Evolutionary conservation across 2,888 invertebrate species (phyloP).

Genomic region (Julus scandinavius): DNA sequence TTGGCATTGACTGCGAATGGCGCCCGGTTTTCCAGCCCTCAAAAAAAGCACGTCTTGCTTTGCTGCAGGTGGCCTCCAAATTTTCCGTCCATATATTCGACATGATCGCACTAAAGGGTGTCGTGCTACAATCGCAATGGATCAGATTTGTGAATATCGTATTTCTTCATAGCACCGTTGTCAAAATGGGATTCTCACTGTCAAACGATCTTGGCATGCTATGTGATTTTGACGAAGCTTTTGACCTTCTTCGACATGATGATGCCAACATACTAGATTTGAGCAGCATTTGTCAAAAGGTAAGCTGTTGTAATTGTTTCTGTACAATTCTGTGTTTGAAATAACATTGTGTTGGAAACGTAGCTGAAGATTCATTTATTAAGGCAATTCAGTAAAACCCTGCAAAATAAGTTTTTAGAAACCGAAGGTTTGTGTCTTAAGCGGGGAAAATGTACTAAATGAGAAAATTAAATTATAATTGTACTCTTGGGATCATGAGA

Average conservation of each 20-base stretch:
- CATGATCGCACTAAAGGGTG: background rate
- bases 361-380: too few species aligned
- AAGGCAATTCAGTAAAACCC: too few species aligned
- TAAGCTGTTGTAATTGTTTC: too few species aligned
- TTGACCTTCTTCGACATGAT: background rate
- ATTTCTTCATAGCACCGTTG: background rate
- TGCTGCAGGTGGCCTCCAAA: background rate
- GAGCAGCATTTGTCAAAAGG: background rate
- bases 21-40: background rate
- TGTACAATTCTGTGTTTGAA: too few species aligned
- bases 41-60: background rate
- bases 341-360: too few species aligned
- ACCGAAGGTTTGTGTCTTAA: too few species aligned
- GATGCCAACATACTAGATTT: background rate
- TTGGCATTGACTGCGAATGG: slow-evolving; percentile 20
- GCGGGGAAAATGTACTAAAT: too few species aligned
- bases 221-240: background rate
- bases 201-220: background rate
- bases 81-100: background rate
- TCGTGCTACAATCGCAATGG: background rate
- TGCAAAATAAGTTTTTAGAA: too few species aligned
- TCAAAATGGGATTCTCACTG: background rate
- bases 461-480: too few species aligned
- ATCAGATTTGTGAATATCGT: background rate
- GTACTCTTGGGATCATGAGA: too few species aligned